These are phyloP conservation scores for Fulica atra DNA, from an alignment of 2,113 vertebrate genomes.

Conservation along the genomic window DNA sequence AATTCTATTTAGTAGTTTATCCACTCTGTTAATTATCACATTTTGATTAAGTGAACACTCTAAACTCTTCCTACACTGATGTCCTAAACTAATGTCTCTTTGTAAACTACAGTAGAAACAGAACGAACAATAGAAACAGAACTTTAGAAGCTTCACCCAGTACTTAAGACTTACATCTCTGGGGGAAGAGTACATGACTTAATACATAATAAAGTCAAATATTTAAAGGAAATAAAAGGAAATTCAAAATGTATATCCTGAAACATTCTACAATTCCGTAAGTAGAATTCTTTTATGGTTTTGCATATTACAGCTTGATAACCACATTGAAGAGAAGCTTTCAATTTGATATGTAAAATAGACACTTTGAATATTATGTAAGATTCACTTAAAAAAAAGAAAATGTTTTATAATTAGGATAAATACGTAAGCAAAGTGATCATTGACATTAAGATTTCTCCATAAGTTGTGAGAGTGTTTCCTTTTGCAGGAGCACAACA, in stretches of 20 bases:
- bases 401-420: constrained; percentile 68
- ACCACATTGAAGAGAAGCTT: neutral
- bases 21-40: neutral
- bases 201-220: neutral
- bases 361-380: constrained; percentile 37
- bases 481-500: constrained; percentile 69
- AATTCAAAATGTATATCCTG: neutral
- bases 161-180: neutral
- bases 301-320: neutral
- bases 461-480: constrained; percentile 61
- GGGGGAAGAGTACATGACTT: neutral
- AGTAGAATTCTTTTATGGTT: neutral
- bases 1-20: neutral
- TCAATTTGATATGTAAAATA: neutral
- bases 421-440: constrained; percentile 75
- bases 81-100: neutral
- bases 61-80: neutral
- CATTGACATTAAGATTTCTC: constrained; percentile 74
- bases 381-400: constrained; percentile 7
- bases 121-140: neutral
- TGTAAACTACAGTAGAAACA: neutral
- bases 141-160: neutral
- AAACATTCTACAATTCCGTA: neutral
- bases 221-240: neutral
- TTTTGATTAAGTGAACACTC: neutral